Evolutionary conservation across 2,797 vertebrate genomes (phyloP).

Genomic region (Onychomys torridus): DNA sequence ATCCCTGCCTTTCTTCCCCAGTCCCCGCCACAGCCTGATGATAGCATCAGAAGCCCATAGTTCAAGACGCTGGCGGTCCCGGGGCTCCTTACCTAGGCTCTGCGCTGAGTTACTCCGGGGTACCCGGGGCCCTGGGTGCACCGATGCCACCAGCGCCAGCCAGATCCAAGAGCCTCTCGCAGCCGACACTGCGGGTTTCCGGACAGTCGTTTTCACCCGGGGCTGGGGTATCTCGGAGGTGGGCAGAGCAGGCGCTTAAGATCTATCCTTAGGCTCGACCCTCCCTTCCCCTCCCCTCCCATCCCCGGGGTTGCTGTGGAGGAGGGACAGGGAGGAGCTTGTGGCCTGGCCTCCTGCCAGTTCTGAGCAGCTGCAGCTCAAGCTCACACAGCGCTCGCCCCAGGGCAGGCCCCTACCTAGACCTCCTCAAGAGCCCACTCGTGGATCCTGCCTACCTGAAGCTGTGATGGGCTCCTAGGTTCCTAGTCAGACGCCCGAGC

Average conservation of each 20-base stretch:
- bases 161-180: not conserved
- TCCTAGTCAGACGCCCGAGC: not conserved
- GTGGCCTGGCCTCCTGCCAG: not conserved
- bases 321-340: slow-evolving; percentile 58
- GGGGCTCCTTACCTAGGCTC: slow-evolving; percentile 45
- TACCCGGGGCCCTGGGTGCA: not conserved
- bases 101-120: not conserved
- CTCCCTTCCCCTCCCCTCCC: not conserved
- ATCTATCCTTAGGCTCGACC: not conserved
- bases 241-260: rapidly evolving
- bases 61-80: not conserved
- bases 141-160: not conserved
- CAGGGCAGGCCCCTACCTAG: not conserved
- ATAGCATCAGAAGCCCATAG: too few species aligned
- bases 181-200: not conserved
- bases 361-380: rapidly evolving
- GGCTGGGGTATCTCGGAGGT: not conserved
- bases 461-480: not conserved
- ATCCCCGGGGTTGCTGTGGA: not conserved
- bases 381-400: not conserved
- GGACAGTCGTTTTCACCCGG: rapidly evolving
- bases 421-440: not conserved
- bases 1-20: not conserved
- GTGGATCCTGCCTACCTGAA: not conserved
- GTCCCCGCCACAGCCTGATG: too few species aligned